Conservation (phyloP, 2,113 vertebrate genomes). For the Opisthocomus hoazin region DNA sequence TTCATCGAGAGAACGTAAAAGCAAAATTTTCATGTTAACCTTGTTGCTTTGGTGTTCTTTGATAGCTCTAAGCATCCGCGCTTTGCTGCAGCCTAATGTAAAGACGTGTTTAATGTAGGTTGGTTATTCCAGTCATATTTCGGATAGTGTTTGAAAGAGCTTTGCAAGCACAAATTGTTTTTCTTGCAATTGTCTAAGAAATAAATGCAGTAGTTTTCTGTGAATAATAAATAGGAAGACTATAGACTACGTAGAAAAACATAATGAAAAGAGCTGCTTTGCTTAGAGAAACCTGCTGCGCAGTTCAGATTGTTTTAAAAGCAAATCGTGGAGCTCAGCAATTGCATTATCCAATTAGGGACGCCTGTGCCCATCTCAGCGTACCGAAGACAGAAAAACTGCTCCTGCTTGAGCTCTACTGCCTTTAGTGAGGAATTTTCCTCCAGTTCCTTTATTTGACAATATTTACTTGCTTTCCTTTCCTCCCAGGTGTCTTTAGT, state of each 20-base stretch:
- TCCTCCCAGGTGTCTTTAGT: neutral
- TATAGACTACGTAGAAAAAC: neutral
- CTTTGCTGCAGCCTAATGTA: neutral
- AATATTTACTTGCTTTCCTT: neutral
- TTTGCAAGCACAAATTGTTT: neutral
- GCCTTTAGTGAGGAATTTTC: neutral
- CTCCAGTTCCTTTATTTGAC: neutral
- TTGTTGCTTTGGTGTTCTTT: neutral
- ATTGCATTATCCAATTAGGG: neutral
- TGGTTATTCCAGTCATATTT: neutral
- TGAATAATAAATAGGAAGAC: slow-evolving; percentile 23
- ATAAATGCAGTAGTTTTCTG: neutral
- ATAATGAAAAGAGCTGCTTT: neutral
- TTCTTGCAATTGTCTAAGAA: neutral
- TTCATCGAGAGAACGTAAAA: neutral
- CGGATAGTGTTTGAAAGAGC: neutral
- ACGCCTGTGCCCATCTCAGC: neutral
- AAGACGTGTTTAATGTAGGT: neutral
- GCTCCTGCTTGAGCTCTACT: neutral
- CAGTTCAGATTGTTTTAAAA: neutral
- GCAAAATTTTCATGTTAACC: neutral
- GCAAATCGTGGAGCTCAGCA: neutral
- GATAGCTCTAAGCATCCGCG: neutral
- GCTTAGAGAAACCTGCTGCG: neutral
- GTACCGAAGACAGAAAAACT: neutral